A percentile compares a stretch with the other conserved stretches of the same genome.
Conservation (phyloP, 1,140 invertebrate species). For the Pseudomyrmex pallidus region DNA sequence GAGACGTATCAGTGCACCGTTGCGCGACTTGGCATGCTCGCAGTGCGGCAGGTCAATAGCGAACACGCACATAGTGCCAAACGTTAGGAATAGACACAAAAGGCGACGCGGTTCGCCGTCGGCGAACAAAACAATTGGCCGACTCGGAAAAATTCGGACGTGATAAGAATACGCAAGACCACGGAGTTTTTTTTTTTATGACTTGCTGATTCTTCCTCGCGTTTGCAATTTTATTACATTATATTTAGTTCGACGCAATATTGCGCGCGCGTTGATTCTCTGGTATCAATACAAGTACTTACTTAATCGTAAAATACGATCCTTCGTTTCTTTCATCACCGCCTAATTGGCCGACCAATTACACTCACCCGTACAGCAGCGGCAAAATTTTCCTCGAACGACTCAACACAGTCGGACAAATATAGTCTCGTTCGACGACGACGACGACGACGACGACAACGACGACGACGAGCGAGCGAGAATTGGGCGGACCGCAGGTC, state of each 20-base stretch:
- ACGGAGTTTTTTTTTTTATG: neutral
- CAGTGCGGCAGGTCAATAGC: constrained; percentile 31
- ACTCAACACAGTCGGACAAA: neutral
- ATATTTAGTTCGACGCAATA: too few relatives aligned
- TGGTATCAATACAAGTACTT: too few relatives aligned
- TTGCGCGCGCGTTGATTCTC: too few relatives aligned
- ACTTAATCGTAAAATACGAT: neutral
- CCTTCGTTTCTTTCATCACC: too few relatives aligned
- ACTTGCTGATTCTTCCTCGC: too few relatives aligned
- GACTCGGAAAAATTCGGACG: neutral
- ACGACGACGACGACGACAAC: too few relatives aligned
- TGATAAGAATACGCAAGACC: neutral
- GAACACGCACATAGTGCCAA: constrained; percentile 11
- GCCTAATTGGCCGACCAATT: neutral
- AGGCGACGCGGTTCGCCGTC: neutral
- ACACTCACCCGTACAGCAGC: neutral
- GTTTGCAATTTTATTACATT: too few relatives aligned
- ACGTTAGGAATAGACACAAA: constrained; percentile 44
- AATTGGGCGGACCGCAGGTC: neutral
- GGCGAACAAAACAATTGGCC: neutral
- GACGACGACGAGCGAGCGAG: neutral
- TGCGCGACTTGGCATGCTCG: constrained; percentile 12
- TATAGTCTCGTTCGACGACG: constrained; percentile 17
- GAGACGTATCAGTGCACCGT: neutral
- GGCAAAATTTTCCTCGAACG: neutral